phyloP scores from a whole-genome alignment of 2,113 vertebrate species.

The Microtus richardsoni region DNA sequence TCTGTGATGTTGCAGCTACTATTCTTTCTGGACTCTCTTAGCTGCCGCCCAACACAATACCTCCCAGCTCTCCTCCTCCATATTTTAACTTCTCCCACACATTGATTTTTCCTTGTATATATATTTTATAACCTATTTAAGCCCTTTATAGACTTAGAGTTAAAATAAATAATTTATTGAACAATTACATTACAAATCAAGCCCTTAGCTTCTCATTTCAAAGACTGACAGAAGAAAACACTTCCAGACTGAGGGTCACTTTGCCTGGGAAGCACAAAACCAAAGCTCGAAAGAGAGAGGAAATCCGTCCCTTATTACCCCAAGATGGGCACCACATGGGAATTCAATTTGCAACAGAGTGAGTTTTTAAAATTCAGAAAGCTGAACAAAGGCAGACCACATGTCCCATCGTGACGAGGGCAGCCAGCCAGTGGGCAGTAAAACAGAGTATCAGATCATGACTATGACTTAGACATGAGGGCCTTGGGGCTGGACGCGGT shows the following conservation, averaged over 20 bases:
- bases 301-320: slow-evolving; percentile 73
- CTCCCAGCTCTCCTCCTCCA: not conserved
- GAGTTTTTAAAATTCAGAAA: slow-evolving; percentile 68
- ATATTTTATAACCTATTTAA: slow-evolving; percentile 66
- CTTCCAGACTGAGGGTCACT: slow-evolving; percentile 60
- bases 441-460: slow-evolving; percentile 43
- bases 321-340: slow-evolving; percentile 82
- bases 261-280: slow-evolving; percentile 55
- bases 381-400: slow-evolving; percentile 80
- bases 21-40: slow-evolving; percentile 5
- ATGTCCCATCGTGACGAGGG: slow-evolving; percentile 54
- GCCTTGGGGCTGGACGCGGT: not conserved
- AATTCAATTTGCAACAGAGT: slow-evolving; percentile 70
- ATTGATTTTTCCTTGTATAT: slow-evolving; percentile 45
- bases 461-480: not conserved
- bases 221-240: slow-evolving; percentile 58
- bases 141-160: slow-evolving; percentile 64
- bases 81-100: slow-evolving; percentile 5
- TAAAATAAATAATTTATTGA: slow-evolving; percentile 77
- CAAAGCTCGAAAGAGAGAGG: slow-evolving; percentile 62
- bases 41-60: not conserved
- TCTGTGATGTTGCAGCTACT: not conserved
- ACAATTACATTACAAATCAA: slow-evolving; percentile 36
- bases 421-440: not conserved
- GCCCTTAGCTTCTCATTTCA: slow-evolving; percentile 68